A percentile compares a stretch with the other conserved stretches of the same genome.
Conservation (phyloP, 2,113 vertebrate genomes). For the Pampusana beccarii region DNA sequence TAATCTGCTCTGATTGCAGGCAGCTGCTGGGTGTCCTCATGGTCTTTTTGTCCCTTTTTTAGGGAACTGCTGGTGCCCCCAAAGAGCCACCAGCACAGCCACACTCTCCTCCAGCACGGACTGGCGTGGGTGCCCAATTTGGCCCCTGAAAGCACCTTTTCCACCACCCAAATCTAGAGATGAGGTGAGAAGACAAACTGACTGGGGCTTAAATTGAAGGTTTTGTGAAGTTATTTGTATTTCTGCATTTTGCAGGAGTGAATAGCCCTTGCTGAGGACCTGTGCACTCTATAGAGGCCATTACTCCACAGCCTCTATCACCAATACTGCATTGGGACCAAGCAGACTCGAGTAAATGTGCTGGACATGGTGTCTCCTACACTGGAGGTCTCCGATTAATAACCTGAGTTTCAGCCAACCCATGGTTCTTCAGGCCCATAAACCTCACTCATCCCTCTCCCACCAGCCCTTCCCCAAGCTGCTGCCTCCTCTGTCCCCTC, state of each 20-base stretch:
- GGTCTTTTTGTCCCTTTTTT: background rate
- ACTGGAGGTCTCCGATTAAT: background rate
- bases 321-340: background rate
- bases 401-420: background rate
- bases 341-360: fast-evolving
- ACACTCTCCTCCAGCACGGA: background rate
- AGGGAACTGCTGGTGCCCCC: background rate
- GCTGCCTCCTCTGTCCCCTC: background rate
- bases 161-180: background rate
- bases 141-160: background rate
- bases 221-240: background rate
- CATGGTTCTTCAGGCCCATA: background rate
- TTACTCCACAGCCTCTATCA: background rate
- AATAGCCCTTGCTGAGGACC: background rate
- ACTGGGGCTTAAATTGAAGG: background rate
- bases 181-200: background rate
- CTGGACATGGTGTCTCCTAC: background rate
- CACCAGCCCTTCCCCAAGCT: background rate
- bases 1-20: background rate
- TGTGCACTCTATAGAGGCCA: background rate
- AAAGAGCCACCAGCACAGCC: background rate
- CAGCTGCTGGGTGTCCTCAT: background rate
- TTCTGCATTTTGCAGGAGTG: background rate
- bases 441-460: background rate
- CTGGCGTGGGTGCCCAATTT: background rate